Evolutionary conservation across 2,888 invertebrate species (phyloP), one percentile per base, ranked within the genome.

Genomic region (Acanthosepion lycidas): DNA sequence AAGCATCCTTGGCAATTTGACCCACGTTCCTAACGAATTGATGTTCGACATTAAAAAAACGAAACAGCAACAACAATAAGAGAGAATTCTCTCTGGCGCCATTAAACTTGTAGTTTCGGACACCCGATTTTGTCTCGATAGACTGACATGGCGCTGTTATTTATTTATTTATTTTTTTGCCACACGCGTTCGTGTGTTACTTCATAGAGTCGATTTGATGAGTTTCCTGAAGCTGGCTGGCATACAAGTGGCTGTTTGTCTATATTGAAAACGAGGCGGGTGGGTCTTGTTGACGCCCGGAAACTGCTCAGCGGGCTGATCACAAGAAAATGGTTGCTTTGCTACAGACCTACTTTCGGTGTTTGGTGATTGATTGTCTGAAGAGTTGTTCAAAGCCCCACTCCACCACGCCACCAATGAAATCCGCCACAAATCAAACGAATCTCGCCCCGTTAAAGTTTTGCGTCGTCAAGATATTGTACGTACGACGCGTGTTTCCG

Each of bases 391-490:
- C 3, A 6, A 28, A 6, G n/a, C 6, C 12, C 28, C n/a, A 9
- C 8, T 23, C 3, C 64, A 23, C n/a, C 28, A n/a, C 15, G 1
- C n/a, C 78, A 23, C 0, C 28, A 28, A 78, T 28, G n/a, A 78
- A n/a, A 78, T n/a, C n/a, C 15, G 12, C 6, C n/a, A 78, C n/a
- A 15, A n/a, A 78, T n/a, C n/a, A 33, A 78, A 78, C 9, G 33
- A 4, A 78, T n/a, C 78, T 5, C 8, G n/a, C 18, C 78, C 15
- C 3, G 78, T 33, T n/a, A 18, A 78, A 78, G 18, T n/a, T 78
- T n/a, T 78, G n/a, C 78, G 78, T 78, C 78, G 78, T 78, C 78
- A n/a, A 78, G 78, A 78, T 78, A n/a, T 78, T 78, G 9, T n/a
- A n/a, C n/a, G 1, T 23, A n/a, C n/a, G 8, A 33, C 78, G 78